Evolutionary conservation across 2,113 vertebrate species (phyloP).

Genomic region (Laticauda colubrina): DNA sequence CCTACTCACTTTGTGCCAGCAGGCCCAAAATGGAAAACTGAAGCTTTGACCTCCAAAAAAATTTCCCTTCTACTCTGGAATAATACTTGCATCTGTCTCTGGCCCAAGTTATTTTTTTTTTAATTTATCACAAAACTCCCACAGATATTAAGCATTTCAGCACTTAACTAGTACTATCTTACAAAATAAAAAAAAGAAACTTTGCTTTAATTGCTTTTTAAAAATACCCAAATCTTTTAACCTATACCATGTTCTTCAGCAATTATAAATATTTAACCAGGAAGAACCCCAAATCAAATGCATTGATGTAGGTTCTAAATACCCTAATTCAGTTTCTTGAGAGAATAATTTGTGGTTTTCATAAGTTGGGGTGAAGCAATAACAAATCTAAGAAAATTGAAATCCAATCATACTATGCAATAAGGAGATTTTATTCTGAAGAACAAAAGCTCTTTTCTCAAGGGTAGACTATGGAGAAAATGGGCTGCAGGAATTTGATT

Average conservation of each 20-base stretch:
- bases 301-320: background rate
- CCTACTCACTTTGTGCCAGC: background rate
- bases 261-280: background rate
- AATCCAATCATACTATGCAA: background rate
- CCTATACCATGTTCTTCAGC: background rate
- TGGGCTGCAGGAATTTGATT: no score
- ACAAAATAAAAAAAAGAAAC: background rate
- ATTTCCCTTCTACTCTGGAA: background rate
- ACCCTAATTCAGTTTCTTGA: background rate
- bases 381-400: background rate
- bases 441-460: background rate
- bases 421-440: background rate
- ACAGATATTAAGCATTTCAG: background rate
- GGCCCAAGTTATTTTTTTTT: background rate
- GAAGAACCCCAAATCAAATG: background rate
- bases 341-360: background rate
- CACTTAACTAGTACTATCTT: background rate
- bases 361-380: background rate
- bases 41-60: background rate
- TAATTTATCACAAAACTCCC: background rate
- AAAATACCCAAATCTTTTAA: background rate
- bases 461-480: no score
- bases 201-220: background rate
- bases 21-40: background rate
- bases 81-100: background rate